phyloP scores from a whole-genome alignment of 1,140 invertebrate genomes.

The Brachionus rotundiformis region DNA sequence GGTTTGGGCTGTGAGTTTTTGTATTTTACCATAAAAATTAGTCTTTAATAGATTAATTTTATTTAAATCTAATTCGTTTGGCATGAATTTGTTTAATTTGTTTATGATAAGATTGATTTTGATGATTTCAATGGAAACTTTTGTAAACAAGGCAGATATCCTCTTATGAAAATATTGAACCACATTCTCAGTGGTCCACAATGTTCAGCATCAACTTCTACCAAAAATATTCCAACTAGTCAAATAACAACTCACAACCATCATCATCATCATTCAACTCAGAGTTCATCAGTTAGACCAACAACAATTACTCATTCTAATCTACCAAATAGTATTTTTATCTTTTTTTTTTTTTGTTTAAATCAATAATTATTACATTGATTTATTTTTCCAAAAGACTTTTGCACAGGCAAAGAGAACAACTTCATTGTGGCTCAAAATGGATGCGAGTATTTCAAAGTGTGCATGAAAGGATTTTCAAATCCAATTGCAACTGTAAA shows the following conservation, averaged over 20 bases:
- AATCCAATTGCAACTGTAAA: conserved; percentile 4
- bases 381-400: background rate
- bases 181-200: conserved; percentile 4
- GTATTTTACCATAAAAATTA: background rate
- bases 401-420: background rate
- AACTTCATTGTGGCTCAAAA: background rate
- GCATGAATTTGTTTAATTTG: too few relatives aligned
- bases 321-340: background rate
- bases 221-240: background rate
- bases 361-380: background rate
- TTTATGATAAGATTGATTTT: conserved; percentile 53
- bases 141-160: conserved; percentile 79
- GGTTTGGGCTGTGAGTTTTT: conserved; percentile 54
- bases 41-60: too few relatives aligned
- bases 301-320: background rate
- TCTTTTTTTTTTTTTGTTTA: background rate
- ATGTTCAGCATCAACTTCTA: background rate
- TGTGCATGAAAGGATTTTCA: conserved; percentile 18
- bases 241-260: background rate
- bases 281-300: background rate
- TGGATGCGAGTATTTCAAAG: conserved; percentile 1
- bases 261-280: background rate
- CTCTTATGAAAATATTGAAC: conserved; percentile 83
- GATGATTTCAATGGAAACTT: conserved; percentile 65
- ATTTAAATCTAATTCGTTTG: too few relatives aligned